Base-by-base conservation (phyloP, 2,888 invertebrate genomes). In the Drosophila anomalipes region DNA sequence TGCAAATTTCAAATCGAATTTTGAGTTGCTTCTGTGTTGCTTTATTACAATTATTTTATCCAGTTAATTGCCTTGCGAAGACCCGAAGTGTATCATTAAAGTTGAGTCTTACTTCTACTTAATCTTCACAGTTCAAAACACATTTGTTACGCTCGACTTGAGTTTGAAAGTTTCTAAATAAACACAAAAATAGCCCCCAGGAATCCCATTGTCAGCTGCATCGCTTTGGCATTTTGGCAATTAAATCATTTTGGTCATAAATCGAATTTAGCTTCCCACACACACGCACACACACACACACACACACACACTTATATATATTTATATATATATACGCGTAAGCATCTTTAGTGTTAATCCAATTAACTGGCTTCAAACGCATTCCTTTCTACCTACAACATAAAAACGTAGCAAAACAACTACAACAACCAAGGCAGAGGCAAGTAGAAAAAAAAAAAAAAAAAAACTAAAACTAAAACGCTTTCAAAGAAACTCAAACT, bases 401-500 rank as follows among this genome's bases (percentile, higher is more conserved):
- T 39, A 72, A 62, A 69, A 47, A 54, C 22, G 47, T 47, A 0
- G 47, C 47, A 52, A 54, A n/a, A 59, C 22, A 70, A 64, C 30
- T 67, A 62, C 32, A 58, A 22, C 41, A 64, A 57, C 32, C 63
- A 37, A 37, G 37, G 26, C 26, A 56, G 6, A 14, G 33, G 54
- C 26, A 19, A 56, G 19, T n/a, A 37, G 30, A 4, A 35, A 33
- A 33, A 12, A 12, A 33, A 12, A 33, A 33, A 12, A 33, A 10
- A 33, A 28, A 58, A 58, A 35, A 64, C 44, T 26, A 52, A 70
- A 52, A 83, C 84, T 26, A 52, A 70, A 52, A 83, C 84, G 72
- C 79, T 85, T 88, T 85, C 84, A 85, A 89, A 86, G 86, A 84
- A 86, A 86, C 86, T 82, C 71, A 86, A 86, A 86, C 80, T 86